A percentile compares a stretch with the other conserved stretches of the same genome.
Conservation (phyloP, 1,140 invertebrate genomes). For the Megalopta genalis region DNA sequence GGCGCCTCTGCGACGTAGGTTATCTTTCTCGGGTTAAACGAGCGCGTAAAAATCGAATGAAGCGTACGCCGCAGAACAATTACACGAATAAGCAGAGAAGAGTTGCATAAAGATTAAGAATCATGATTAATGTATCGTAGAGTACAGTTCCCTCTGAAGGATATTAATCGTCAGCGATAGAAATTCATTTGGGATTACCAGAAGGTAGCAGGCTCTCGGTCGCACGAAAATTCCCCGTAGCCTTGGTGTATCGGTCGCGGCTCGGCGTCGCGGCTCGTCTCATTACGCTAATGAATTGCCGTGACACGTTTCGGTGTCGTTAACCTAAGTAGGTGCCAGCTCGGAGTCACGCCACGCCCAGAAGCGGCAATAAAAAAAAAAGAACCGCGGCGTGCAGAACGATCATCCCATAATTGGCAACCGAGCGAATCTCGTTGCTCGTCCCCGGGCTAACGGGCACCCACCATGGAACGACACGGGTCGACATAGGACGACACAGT, state of each 20-base stretch:
- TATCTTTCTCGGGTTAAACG: too few relatives aligned
- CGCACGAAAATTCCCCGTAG: conserved; percentile 6
- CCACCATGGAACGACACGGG: not conserved
- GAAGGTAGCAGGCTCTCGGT: too few relatives aligned
- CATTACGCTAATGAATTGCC: conserved; percentile 76
- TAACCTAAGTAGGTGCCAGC: conserved; percentile 67
- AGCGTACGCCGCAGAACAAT: too few relatives aligned
- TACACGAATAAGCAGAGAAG: too few relatives aligned
- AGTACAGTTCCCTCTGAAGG: too few relatives aligned
- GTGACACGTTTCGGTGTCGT: conserved; percentile 74
- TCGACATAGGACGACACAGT: not conserved
- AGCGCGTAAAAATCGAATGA: too few relatives aligned
- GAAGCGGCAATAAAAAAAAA: conserved; percentile 59
- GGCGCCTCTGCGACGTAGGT: too few relatives aligned
- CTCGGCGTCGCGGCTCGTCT: conserved; percentile 54
- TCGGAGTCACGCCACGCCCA: conserved; percentile 60
- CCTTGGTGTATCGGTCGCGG: conserved; percentile 25
- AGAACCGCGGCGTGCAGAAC: conserved; percentile 34
- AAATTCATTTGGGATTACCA: not conserved
- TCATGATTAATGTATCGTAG: too few relatives aligned
- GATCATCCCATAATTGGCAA: conserved; percentile 58
- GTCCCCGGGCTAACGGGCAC: conserved; percentile 4
- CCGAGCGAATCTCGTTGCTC: conserved; percentile 17
- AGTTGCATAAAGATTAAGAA: too few relatives aligned
- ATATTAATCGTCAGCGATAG: too few relatives aligned